phyloP scores from a whole-genome alignment of 2,797 vertebrate genomes.

The Hozukius guyotensis region DNA sequence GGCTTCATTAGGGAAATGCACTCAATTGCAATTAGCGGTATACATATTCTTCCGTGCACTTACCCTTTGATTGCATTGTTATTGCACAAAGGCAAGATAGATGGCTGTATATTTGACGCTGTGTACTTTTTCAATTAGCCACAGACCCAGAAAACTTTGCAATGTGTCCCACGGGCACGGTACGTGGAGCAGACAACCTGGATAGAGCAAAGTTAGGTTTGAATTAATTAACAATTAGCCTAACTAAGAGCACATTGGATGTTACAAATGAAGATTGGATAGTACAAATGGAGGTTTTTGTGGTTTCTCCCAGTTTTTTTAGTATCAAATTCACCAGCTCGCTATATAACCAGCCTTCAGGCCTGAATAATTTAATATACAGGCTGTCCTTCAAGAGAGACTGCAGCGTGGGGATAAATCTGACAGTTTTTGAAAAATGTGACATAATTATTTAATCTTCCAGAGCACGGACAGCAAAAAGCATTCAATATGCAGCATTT shows the following conservation, averaged over 20 bases:
- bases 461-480: constrained; percentile 24
- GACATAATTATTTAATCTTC: constrained; percentile 47
- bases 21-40: constrained; percentile 79
- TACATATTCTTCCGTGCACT: constrained; percentile 76
- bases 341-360: constrained; percentile 17
- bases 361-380: constrained; percentile 36
- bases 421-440: constrained; percentile 35
- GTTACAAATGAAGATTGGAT: constrained; percentile 63
- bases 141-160: constrained; percentile 19
- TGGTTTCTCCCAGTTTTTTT: constrained; percentile 19
- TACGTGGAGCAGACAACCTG: constrained; percentile 31
- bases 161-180: constrained; percentile 57
- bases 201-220: constrained; percentile 48
- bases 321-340: neutral
- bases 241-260: constrained; percentile 54
- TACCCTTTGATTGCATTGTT: constrained; percentile 79
- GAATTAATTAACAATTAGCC: constrained; percentile 69
- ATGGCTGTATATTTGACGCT: constrained; percentile 66
- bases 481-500: constrained; percentile 37
- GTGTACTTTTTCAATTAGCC: constrained; percentile 78
- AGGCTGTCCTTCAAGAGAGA: constrained; percentile 19
- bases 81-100: constrained; percentile 73
- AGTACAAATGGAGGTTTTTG: constrained; percentile 38
- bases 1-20: constrained; percentile 77
- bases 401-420: constrained; percentile 23